Base-by-base conservation (phyloP, 1,140 invertebrate species). In the Leucophenga varia region DNA sequence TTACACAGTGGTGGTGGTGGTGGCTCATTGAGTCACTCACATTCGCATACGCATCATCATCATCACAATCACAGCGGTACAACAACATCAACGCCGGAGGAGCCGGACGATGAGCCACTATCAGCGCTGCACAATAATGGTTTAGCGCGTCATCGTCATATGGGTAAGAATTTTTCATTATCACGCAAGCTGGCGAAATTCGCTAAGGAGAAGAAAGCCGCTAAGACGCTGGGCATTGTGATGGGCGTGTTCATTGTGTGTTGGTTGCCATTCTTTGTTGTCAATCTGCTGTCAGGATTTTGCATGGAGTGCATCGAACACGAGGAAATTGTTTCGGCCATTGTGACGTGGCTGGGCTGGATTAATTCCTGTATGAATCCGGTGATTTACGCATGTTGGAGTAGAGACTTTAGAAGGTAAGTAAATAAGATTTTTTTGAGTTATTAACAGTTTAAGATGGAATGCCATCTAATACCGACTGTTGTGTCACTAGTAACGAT, bases 181-280 rank as follows among this genome's bases (percentile, higher is more conserved):
- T 92, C 89, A 34, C 81, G 92, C 12, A 95, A 95, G 68, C 76
- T 96, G 30, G 90, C 91, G 12, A 94, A 96, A 71, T 94, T 95
- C 60, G 89, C 90, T 17, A 91, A 94, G 73, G 93, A 97, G 72
- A 96, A 97, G 75, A 98, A 97, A 73, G 94, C 94, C 3, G 93
- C 93, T 1, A 95, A 96, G 67, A 96, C 93, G 1, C 77, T 96
- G 43, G 93, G 93, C 25, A 94, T 96, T 59, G 90, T 93, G 43
- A 95, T 95, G 89, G 97, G 97, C n/a, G 95, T 97, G 22, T 99
- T 99, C 76, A 95, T 98, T 61, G 83, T 97, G 39, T 98, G 95
- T 73, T 96, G 94, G 94, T 79, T 97, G 52, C 97, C 97, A 25
- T 99, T 99, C 78, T 99, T 99, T 77, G 91, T 97, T 34, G 89